Percentiles rank a stretch among this genome's conserved stretches.
Evolutionary conservation across 2,888 invertebrate species (phyloP).

Genomic region (Tribolium freemani): DNA sequence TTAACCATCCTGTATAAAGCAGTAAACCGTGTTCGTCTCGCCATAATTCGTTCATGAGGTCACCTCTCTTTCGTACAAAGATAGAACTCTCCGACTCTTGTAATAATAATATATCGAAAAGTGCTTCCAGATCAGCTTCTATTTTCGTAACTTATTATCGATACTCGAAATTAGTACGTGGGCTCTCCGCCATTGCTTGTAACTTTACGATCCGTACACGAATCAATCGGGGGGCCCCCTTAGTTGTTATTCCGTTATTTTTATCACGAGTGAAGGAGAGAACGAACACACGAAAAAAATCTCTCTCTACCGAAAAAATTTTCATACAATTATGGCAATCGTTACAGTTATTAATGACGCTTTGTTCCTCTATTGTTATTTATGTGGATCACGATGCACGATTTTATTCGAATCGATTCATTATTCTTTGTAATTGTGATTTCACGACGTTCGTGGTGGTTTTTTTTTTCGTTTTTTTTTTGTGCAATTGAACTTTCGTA

Average conservation of each 20-base stretch:
- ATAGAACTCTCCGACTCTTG: slow-evolving; percentile 1
- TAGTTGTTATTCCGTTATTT: not conserved
- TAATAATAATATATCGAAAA: not conserved
- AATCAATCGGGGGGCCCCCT: not conserved
- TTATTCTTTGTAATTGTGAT: slow-evolving; percentile 5
- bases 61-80: not conserved
- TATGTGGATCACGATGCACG: slow-evolving; percentile 16
- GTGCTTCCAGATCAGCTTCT: slow-evolving; percentile 15
- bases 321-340: not conserved
- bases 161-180: slow-evolving; percentile 16
- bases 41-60: not conserved
- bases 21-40: not conserved
- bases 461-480: not conserved
- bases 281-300: not conserved
- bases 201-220: not conserved
- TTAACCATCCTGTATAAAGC: not conserved
- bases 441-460: slow-evolving; percentile 12
- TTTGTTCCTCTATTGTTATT: not conserved
- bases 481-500: not conserved
- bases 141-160: slow-evolving; percentile 32
- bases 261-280: not conserved
- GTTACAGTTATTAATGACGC: not conserved
- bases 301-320: not conserved
- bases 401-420: slow-evolving; percentile 17
- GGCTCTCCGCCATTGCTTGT: not conserved